A percentile compares a stretch with the other conserved stretches of the same genome.
Conservation (phyloP, 2,888 invertebrate genomes). For the Spilarctia lutea region DNA sequence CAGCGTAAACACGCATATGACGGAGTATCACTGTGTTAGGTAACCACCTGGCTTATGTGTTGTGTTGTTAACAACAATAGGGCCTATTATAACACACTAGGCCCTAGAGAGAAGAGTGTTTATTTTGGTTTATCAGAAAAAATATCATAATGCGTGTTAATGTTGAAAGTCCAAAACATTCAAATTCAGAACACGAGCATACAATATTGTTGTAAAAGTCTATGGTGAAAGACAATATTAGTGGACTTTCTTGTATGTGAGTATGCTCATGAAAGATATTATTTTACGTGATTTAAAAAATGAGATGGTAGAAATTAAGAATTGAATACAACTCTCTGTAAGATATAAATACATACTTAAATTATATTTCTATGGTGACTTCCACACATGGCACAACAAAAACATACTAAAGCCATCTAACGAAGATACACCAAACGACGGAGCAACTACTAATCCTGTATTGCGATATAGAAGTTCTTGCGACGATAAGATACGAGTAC, state of each 20-base stretch:
- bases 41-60: conserved; percentile 25
- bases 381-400: no score
- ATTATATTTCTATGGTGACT: no score
- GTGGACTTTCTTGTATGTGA: not conserved
- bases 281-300: no score
- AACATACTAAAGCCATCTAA: no score
- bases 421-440: no score
- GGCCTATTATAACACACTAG: conserved; percentile 15
- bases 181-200: not conserved
- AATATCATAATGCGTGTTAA: not conserved
- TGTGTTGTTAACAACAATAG: conserved; percentile 37
- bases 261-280: not conserved
- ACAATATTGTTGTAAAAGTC: not conserved
- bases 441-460: no score
- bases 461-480: no score
- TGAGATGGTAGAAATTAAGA: no score
- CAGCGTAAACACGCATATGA: conserved; percentile 41
- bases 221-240: not conserved
- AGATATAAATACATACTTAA: no score
- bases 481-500: no score
- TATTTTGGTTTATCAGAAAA: not conserved
- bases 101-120: not conserved
- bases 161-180: not conserved
- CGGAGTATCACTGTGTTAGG: conserved; percentile 30
- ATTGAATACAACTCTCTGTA: no score